Evolutionary conservation across 2,113 vertebrate species (phyloP).

Genomic region (Heloderma charlesbogerti): DNA sequence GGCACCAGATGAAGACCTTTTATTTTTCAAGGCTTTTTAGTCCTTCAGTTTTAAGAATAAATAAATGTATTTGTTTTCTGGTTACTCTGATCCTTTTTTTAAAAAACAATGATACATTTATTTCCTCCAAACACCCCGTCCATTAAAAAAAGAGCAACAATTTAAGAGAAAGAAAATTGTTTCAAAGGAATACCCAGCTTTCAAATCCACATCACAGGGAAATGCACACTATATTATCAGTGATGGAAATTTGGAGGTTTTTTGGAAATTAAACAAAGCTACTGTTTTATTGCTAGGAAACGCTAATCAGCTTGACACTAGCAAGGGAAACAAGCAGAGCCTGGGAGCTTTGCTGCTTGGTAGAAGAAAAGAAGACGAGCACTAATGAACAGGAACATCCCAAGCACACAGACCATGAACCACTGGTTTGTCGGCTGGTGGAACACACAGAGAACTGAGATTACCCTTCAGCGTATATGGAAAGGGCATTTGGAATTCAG

Average conservation of each 20-base stretch:
- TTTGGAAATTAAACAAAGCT: conserved; percentile 60
- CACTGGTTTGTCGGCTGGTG: not conserved
- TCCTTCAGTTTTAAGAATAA: too few relatives aligned
- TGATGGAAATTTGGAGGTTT: conserved; percentile 55
- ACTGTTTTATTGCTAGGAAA: conserved; percentile 58
- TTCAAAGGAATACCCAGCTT: conserved; percentile 33
- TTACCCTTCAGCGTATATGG: not conserved
- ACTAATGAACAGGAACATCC: not conserved
- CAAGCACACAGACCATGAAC: not conserved
- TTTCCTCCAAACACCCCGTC: conserved; percentile 9
- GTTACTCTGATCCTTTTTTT: conserved; percentile 13
- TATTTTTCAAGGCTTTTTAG: too few relatives aligned
- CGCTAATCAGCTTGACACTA: conserved; percentile 5
- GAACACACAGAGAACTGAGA: not conserved
- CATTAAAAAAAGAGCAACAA: conserved; percentile 7
- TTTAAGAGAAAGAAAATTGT: not conserved
- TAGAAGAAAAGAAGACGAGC: not conserved
- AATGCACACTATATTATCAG: conserved; percentile 58
- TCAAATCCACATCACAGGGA: conserved; percentile 57
- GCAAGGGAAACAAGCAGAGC: conserved; percentile 27
- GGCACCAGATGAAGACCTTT: too few relatives aligned
- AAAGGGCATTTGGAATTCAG: not conserved
- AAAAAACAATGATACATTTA: not conserved
- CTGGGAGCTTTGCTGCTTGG: accelerated
- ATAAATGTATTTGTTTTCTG: accelerated